Percentiles rank a stretch among this genome's conserved stretches.
Conservation (phyloP, 2,113 vertebrate genomes). For the Erythrocebus patas region DNA sequence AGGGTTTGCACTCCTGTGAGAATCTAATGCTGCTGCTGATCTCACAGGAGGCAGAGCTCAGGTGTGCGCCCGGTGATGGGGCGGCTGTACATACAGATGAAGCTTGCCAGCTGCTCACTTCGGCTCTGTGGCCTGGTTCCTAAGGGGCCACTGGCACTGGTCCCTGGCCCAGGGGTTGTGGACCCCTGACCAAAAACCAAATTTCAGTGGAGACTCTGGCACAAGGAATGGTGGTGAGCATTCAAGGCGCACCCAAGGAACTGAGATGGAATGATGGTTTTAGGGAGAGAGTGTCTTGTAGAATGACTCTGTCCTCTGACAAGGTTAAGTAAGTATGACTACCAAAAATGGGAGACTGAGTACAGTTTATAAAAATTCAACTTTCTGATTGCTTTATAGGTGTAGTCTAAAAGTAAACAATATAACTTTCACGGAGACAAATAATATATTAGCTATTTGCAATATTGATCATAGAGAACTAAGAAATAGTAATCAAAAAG, state of each 20-base stretch:
- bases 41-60: too few species aligned
- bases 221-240: not conserved
- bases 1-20: too few species aligned
- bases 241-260: accelerated
- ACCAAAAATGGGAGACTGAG: not conserved
- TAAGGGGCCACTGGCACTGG: too few species aligned
- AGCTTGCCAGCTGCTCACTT: too few species aligned
- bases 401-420: not conserved
- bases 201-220: not conserved
- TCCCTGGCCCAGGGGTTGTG: too few species aligned
- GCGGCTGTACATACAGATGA: too few species aligned
- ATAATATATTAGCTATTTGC: not conserved
- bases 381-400: not conserved
- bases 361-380: not conserved
- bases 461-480: not conserved
- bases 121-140: too few species aligned
- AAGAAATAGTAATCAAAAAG: not conserved
- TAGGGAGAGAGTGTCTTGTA: not conserved
- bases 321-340: not conserved
- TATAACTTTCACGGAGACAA: not conserved
- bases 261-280: not conserved
- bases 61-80: too few species aligned
- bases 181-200: not conserved
- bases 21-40: too few species aligned
- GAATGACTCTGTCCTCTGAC: not conserved